Percentiles rank a stretch among this genome's conserved stretches.
phyloP scores from a whole-genome alignment of 2,113 vertebrate genomes.

The Leptodactylus fuscus region DNA sequence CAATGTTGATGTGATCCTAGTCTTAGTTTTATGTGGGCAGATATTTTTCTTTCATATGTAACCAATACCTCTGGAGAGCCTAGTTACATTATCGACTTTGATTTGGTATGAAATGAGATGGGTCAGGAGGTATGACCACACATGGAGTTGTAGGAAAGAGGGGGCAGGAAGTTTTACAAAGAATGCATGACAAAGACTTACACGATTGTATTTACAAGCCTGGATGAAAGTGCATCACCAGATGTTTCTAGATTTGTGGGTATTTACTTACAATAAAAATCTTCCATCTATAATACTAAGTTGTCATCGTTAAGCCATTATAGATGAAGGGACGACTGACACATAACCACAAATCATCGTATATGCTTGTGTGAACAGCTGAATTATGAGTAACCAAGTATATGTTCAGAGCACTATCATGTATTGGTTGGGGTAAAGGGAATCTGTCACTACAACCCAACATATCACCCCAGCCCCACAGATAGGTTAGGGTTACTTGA shows the following conservation, averaged over 20 bases:
- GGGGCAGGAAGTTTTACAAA: background rate
- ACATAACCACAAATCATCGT: background rate
- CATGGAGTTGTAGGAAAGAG: background rate
- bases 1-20: too few species aligned
- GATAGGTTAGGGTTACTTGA: too few species aligned
- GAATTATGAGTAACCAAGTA: background rate
- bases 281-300: background rate
- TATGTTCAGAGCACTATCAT: background rate
- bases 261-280: background rate
- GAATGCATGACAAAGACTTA: background rate
- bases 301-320: background rate
- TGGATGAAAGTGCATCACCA: background rate
- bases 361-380: background rate
- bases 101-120: conserved; percentile 1
- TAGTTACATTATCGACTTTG: conserved; percentile 8
- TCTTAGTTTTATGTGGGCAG: too few species aligned
- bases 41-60: too few species aligned
- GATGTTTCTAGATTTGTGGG: conserved; percentile 13
- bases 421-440: background rate
- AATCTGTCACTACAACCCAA: too few species aligned
- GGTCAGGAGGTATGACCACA: conserved; percentile 18
- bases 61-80: too few species aligned
- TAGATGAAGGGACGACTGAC: background rate
- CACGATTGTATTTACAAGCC: background rate
- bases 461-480: too few species aligned